phyloP scores from a whole-genome alignment of 2,113 vertebrate genomes.

The Poeciliopsis occidentalis region DNA sequence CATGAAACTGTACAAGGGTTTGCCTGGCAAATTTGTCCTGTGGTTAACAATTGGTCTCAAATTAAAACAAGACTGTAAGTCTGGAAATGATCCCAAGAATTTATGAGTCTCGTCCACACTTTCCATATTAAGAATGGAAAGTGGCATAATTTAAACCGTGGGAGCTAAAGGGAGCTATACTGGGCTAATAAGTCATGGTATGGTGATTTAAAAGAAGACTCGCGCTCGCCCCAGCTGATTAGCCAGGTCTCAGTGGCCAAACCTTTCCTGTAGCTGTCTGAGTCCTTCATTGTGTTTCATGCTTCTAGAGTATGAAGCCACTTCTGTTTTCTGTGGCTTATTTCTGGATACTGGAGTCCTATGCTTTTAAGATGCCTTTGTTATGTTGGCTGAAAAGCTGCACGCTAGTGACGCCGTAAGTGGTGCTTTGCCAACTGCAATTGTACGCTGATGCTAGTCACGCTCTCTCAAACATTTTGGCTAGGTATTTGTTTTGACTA shows the following conservation, averaged over 20 bases:
- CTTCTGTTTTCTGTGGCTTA: constrained; percentile 5
- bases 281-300: constrained; percentile 22
- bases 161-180: constrained; percentile 36
- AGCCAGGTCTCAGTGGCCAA: constrained; percentile 50
- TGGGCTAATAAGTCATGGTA: constrained; percentile 58
- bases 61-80: background rate
- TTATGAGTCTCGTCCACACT: background rate
- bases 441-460: too few species aligned
- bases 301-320: constrained; percentile 40
- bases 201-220: constrained; percentile 52
- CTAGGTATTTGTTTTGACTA: too few species aligned
- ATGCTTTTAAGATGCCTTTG: background rate
- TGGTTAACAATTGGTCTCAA: background rate
- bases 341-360: constrained; percentile 13
- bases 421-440: too few species aligned
- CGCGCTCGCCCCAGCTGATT: constrained; percentile 58
- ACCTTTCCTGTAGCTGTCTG: constrained; percentile 48
- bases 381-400: constrained; percentile 1
- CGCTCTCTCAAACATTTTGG: too few species aligned
- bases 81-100: background rate
- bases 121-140: constrained; percentile 7
- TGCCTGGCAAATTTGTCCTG: background rate
- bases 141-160: constrained; percentile 6
- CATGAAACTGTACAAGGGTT: background rate
- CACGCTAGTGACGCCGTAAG: background rate